Conservation (phyloP, 2,888 invertebrate species). For the Megalurothrips usitatus region DNA sequence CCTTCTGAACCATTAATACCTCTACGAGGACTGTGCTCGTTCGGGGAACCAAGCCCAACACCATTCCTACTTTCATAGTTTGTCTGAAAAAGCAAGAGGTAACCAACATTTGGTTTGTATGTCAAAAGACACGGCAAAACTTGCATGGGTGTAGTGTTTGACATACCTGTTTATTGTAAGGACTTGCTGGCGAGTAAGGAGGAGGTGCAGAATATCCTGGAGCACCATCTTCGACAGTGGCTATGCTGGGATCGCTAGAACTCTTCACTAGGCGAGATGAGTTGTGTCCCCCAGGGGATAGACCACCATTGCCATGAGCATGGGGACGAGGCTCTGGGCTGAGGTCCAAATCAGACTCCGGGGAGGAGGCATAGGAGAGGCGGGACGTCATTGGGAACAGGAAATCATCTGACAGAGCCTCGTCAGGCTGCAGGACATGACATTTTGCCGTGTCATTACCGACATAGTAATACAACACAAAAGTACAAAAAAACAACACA, state of each 20-base stretch:
- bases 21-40: conserved; percentile 32
- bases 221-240: conserved; percentile 81
- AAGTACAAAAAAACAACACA: conserved; percentile 32
- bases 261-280: conserved; percentile 59
- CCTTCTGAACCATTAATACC: conserved; percentile 52
- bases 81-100: conserved; percentile 32
- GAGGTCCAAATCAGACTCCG: conserved; percentile 90
- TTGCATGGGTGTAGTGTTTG: not conserved
- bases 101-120: not conserved
- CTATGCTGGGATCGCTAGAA: conserved; percentile 91
- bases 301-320: conserved; percentile 36
- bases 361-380: conserved; percentile 92
- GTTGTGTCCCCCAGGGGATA: conserved; percentile 36
- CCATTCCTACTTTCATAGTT: conserved; percentile 35
- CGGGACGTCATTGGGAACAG: conserved; percentile 97
- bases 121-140: not conserved
- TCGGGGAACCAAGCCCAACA: conserved; percentile 28
- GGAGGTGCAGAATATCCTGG: conserved; percentile 61
- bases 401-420: conserved; percentile 96
- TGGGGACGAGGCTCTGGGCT: conserved; percentile 60
- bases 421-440: conserved; percentile 71
- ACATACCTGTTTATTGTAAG: conserved; percentile 41
- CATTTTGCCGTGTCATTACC: conserved; percentile 15
- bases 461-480: conserved; percentile 37
- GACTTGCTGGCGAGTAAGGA: conserved; percentile 63